Base-by-base conservation (phyloP, 2,113 vertebrate species). In the Pao palembangensis region DNA sequence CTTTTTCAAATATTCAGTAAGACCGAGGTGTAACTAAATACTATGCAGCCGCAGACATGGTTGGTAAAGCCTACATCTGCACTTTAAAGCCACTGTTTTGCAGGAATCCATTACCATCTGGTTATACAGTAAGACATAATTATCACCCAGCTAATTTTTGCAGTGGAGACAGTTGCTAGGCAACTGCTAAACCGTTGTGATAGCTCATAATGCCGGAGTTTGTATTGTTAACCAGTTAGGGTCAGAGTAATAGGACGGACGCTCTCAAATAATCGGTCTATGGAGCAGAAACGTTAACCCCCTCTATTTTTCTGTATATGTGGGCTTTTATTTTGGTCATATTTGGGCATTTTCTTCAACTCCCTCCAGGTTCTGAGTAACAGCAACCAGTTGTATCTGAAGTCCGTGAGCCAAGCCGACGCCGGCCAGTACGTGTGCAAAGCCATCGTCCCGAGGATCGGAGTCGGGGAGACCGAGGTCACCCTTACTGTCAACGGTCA, bases 391-490 rank as follows among this genome's bases (percentile, higher is more conserved):
- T 87, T 98, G 71, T 87, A 93, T 75, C 85, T 98, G 69, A 96
- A 96, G 86, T 90, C 94, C 0, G 96, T 98, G 43, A 95, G 92
- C 1, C 96, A 98, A 75, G 93, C 91, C 0, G 96, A 98, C 8
- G 95, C 95, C 0, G 96, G 96, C 49, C 94, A 94, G 76, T 99
- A 98, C 38, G 85, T 96, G 46, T 99, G 96, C 79, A 94, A 97
- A 64, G 96, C 96, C 89, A 98, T 98, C 28, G 96, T 99, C 8
- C 96, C 96, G 14, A 81, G 96, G 19, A 96, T 99, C 0, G 96
- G 96, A 1, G 96, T 97, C 16, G 96, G 95, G 0, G 95, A 98
- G 88, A 91, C 93, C 0, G 95, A 98, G 80, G 96, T 99, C 79
- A 89, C 93, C 0, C 94, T 99, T 44, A 93, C 90, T 0, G 96